phyloP scores from a whole-genome alignment of 2,888 invertebrate species.

The Uloborus plumipes region DNA sequence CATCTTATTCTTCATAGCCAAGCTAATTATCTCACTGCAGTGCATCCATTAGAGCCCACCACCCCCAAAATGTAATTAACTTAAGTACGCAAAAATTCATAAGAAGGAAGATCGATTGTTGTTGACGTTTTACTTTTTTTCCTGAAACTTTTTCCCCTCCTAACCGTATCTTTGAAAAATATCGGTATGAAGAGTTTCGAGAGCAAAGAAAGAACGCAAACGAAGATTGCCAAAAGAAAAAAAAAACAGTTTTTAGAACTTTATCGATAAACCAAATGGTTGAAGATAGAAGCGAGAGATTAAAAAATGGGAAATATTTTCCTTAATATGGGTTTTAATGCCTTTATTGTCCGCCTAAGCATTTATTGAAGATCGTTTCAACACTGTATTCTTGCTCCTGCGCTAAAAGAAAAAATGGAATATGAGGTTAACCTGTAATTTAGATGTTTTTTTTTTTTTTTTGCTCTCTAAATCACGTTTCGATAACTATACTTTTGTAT shows the following conservation, averaged over 20 bases:
- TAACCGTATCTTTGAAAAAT: conserved; percentile 43
- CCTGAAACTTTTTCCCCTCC: neutral
- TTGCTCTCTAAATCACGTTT: too few relatives aligned
- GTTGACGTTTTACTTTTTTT: conserved; percentile 40
- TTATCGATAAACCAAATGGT: conserved; percentile 46
- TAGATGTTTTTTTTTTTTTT: neutral
- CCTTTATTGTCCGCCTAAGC: conserved; percentile 57
- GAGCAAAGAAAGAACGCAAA: conserved; percentile 26
- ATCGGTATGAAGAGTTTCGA: conserved; percentile 24
- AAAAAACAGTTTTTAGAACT: conserved; percentile 41
- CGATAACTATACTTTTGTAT: too few relatives aligned
- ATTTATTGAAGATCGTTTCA: conserved; percentile 58
- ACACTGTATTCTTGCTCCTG: conserved; percentile 24
- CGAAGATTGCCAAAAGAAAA: conserved; percentile 15
- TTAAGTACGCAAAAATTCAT: conserved; percentile 63
- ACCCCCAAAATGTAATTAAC: conserved; percentile 58
- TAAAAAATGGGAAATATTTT: conserved; percentile 58
- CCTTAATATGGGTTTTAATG: conserved; percentile 59
- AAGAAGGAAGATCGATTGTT: conserved; percentile 60
- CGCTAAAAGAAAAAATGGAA: conserved; percentile 28
- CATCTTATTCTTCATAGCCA: conserved; percentile 45
- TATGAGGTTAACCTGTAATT: conserved; percentile 26
- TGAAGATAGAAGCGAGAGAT: conserved; percentile 3
- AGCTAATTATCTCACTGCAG: conserved; percentile 55
- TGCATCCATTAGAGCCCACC: conserved; percentile 56